phyloP scores from a whole-genome alignment of 2,888 invertebrate genomes.

The Gerris lacustris region DNA sequence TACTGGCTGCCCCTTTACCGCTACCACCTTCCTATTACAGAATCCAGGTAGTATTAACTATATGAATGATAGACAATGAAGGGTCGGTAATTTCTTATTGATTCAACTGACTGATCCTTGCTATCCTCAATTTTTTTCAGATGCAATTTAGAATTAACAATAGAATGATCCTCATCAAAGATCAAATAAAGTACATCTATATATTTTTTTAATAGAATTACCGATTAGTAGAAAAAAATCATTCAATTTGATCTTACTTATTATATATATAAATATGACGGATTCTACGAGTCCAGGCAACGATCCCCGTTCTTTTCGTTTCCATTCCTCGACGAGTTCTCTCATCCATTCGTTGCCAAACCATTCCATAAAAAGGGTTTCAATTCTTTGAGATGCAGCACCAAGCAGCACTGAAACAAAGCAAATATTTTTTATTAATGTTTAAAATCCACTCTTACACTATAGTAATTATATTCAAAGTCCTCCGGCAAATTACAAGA shows the following conservation, averaged over 20 bases:
- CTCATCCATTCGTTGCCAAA: slow-evolving; percentile 65
- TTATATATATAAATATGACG: slow-evolving; percentile 74
- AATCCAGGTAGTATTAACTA: too few relatives aligned
- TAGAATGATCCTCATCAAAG: too few relatives aligned
- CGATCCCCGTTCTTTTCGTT: slow-evolving; percentile 61
- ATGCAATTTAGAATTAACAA: too few relatives aligned
- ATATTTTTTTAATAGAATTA: too few relatives aligned
- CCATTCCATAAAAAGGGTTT: slow-evolving; percentile 65
- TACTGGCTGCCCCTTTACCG: too few relatives aligned
- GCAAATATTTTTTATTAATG: neutral
- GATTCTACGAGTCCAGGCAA: slow-evolving; percentile 68
- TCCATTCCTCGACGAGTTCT: slow-evolving; percentile 62
- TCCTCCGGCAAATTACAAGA: neutral
- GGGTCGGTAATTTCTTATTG: too few relatives aligned
- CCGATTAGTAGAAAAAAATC: too few relatives aligned
- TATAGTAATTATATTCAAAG: neutral
- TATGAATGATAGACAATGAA: too few relatives aligned
- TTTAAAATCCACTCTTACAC: slow-evolving; percentile 6
- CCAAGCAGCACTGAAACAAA: slow-evolving; percentile 65
- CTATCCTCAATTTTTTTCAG: too few relatives aligned
- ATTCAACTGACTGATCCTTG: too few relatives aligned
- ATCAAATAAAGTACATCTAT: too few relatives aligned
- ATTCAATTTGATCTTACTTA: slow-evolving; percentile 48
- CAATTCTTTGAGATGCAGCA: slow-evolving; percentile 83
- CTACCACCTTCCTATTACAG: too few relatives aligned